These are phyloP conservation scores for Tetragonula carbonaria DNA, from an alignment of 2,888 invertebrate species.

Conservation along the genomic window DNA sequence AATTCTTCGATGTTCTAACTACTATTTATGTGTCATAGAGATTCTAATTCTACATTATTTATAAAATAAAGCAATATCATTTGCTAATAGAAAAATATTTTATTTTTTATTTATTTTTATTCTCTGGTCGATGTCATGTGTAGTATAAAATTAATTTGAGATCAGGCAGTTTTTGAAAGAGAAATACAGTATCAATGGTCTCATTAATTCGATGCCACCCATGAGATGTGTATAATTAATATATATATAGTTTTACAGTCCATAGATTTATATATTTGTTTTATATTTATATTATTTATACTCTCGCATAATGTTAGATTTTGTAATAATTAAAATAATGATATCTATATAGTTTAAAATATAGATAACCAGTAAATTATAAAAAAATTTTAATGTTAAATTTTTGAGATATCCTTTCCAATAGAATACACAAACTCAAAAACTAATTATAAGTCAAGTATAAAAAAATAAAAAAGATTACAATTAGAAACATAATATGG, in stretches of 20 bases:
- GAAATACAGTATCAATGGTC: no score
- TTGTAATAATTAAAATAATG: not conserved
- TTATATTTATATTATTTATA: no score
- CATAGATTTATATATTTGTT: not conserved
- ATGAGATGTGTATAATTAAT: no score
- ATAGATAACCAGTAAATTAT: not conserved
- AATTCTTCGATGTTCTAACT: no score
- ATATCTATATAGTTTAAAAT: not conserved
- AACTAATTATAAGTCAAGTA: not conserved
- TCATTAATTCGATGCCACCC: no score
- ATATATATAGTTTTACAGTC: no score
- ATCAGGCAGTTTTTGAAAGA: not conserved
- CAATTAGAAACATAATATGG: not conserved
- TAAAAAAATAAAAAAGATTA: no score
- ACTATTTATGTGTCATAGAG: no score
- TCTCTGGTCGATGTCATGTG: no score
- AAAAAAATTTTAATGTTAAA: not conserved
- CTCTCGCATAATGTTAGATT: no score
- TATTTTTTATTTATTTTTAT: not conserved
- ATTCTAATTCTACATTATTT: no score
- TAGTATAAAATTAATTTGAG: no score
- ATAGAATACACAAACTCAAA: not conserved
- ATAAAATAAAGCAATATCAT: not conserved
- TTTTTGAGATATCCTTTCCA: not conserved
- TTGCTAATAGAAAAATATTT: not conserved